These are phyloP conservation scores for Epinephelus coioides DNA, from an alignment of 2,797 vertebrate genomes.

Conservation along the genomic window DNA sequence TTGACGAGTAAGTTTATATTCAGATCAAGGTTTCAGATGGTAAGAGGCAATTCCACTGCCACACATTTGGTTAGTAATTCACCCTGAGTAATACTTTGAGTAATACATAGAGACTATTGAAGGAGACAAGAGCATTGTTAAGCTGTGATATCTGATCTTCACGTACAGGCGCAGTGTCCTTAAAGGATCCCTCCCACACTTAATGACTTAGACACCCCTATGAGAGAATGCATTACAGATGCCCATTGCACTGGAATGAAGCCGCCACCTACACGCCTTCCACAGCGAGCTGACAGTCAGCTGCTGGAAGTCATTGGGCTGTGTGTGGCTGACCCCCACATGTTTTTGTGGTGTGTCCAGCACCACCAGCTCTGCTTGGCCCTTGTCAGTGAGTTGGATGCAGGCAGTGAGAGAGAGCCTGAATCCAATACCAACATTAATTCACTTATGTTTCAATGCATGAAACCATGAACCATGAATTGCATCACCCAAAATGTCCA, in stretches of 20 bases:
- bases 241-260: slow-evolving; percentile 22
- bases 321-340: slow-evolving; percentile 1
- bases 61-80: slow-evolving; percentile 47
- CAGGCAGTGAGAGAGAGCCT: neutral
- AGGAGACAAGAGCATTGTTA: slow-evolving; percentile 33
- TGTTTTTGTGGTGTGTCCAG: slow-evolving; percentile 17
- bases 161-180: slow-evolving; percentile 1
- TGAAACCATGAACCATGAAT: too few relatives aligned
- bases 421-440: slow-evolving; percentile 9
- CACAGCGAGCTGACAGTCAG: slow-evolving; percentile 20
- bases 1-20: slow-evolving; percentile 41
- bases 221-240: slow-evolving; percentile 23
- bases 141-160: slow-evolving; percentile 36
- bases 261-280: neutral
- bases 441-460: slow-evolving; percentile 18
- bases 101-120: slow-evolving; percentile 30
- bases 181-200: slow-evolving; percentile 19
- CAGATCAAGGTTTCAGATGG: slow-evolving; percentile 42
- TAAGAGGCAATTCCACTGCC: slow-evolving; percentile 35
- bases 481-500: neutral
- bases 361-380: slow-evolving; percentile 20
- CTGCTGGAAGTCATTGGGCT: neutral
- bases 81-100: slow-evolving; percentile 28
- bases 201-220: slow-evolving; percentile 7
- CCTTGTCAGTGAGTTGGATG: slow-evolving; percentile 2